Conservation (phyloP, 2,888 invertebrate species). For the Salpingus planirostris region DNA sequence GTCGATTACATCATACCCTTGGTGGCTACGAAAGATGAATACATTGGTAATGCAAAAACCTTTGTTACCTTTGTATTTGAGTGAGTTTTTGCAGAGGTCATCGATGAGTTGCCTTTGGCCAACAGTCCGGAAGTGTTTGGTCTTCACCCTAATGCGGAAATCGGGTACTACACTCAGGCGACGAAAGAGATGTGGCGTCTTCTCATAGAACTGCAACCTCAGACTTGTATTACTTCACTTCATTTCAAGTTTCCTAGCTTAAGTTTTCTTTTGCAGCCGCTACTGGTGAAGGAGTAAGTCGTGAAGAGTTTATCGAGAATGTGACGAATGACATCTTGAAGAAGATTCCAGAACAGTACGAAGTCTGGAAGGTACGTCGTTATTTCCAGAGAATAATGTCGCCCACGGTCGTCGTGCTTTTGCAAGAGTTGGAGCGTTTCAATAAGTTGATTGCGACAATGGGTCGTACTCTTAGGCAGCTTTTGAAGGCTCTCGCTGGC, state of each 20-base stretch:
- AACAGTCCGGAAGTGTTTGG: constrained; percentile 90
- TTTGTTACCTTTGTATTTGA: neutral
- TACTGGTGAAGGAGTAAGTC: constrained; percentile 61
- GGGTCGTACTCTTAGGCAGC: constrained; percentile 57
- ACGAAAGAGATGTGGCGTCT: constrained; percentile 80
- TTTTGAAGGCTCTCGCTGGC: constrained; percentile 79
- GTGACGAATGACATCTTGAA: constrained; percentile 69
- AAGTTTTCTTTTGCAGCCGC: constrained; percentile 42
- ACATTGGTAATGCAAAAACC: constrained; percentile 49
- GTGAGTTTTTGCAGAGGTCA: constrained; percentile 49
- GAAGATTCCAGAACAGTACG: constrained; percentile 68
- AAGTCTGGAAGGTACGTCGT: constrained; percentile 72
- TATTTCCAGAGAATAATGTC: constrained; percentile 71
- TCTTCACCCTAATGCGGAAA: constrained; percentile 90
- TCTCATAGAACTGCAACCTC: constrained; percentile 82
- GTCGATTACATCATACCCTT: constrained; percentile 75
- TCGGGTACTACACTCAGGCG: constrained; percentile 84
- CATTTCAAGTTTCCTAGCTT: neutral
- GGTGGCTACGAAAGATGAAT: constrained; percentile 56
- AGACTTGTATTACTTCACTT: constrained; percentile 66
- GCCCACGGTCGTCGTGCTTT: constrained; percentile 76
- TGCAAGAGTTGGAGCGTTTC: constrained; percentile 85
- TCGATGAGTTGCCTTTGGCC: constrained; percentile 72
- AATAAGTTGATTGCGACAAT: constrained; percentile 69
- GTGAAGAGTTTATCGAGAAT: constrained; percentile 77